Conservation (phyloP, 2,888 invertebrate genomes). For the Gari tellinella region DNA sequence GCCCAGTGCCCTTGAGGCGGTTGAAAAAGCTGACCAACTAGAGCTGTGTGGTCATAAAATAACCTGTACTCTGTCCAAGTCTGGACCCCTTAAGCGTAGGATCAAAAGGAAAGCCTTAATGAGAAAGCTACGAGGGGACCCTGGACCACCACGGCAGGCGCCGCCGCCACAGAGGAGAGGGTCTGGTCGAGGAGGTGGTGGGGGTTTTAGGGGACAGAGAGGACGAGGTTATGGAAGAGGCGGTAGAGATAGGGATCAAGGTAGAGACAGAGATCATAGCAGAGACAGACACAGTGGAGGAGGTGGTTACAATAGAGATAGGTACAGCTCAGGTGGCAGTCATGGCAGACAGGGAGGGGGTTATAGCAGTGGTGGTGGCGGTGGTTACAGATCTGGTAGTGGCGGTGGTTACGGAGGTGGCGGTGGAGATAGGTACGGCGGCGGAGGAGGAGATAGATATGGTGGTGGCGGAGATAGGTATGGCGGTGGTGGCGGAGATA, state of each 20-base stretch:
- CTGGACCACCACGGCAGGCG: conserved; percentile 11
- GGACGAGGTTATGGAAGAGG: neutral
- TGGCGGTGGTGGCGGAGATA: neutral
- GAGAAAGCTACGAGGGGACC: conserved; percentile 27
- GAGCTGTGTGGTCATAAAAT: conserved; percentile 33
- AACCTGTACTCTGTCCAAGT: conserved; percentile 40
- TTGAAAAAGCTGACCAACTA: conserved; percentile 35
- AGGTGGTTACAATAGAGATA: conserved; percentile 2
- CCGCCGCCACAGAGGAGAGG: conserved; percentile 2
- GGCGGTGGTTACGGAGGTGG: conserved; percentile 8
- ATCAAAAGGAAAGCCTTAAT: conserved; percentile 25
- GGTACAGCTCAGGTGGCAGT: conserved; percentile 9
- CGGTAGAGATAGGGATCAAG: neutral
- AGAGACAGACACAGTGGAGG: conserved; percentile 1
- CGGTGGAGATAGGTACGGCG: neutral
- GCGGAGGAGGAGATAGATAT: conserved; percentile 5
- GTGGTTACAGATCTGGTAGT: neutral
- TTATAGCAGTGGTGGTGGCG: conserved; percentile 16
- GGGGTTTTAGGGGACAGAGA: conserved; percentile 1
- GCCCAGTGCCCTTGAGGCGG: conserved; percentile 37
- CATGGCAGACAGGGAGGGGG: conserved; percentile 10
- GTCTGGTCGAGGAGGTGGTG: neutral
- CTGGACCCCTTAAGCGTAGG: conserved; percentile 39
- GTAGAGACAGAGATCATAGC: neutral
- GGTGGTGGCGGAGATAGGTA: neutral